These are phyloP conservation scores for Muschampia plurimacula DNA, from an alignment of 2,888 invertebrate species.

Conservation along the genomic window DNA sequence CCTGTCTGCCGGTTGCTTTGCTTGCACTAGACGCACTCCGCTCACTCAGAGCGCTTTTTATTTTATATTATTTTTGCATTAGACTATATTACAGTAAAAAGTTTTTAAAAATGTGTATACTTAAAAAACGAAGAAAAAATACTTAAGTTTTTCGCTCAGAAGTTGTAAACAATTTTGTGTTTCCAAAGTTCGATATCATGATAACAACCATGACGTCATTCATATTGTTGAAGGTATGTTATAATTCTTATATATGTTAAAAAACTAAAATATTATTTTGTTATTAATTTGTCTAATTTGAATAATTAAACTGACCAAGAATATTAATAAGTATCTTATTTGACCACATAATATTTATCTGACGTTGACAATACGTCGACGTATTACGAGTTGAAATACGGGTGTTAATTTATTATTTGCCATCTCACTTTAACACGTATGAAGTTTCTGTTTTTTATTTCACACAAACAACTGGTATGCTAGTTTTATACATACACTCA, in stretches of 20 bases:
- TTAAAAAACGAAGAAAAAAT: constrained; percentile 59
- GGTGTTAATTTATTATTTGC: constrained; percentile 24
- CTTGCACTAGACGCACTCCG: constrained; percentile 71
- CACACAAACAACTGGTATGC: constrained; percentile 15
- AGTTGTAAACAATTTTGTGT: constrained; percentile 72
- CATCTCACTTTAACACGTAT: constrained; percentile 16
- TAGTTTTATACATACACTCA: neutral
- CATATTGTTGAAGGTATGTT: constrained; percentile 81
- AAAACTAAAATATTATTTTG: constrained; percentile 13
- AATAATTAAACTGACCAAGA: constrained; percentile 47
- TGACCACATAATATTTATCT: constrained; percentile 65
- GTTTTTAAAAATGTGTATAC: constrained; percentile 64
- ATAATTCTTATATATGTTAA: constrained; percentile 29
- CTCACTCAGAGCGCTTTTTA: constrained; percentile 65
- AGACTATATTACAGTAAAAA: constrained; percentile 51
- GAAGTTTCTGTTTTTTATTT: constrained; percentile 23
- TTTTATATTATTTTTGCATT: constrained; percentile 57
- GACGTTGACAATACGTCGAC: constrained; percentile 63
- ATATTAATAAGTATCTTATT: constrained; percentile 74
- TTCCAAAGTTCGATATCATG: constrained; percentile 80
- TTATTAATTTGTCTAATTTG: neutral
- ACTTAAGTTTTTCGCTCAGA: constrained; percentile 52
- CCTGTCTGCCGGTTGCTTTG: constrained; percentile 82
- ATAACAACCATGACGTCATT: constrained; percentile 86
- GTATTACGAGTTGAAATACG: constrained; percentile 47